phyloP scores from a whole-genome alignment of 1,140 invertebrate genomes.

The Oryctes rhinoceros region DNA sequence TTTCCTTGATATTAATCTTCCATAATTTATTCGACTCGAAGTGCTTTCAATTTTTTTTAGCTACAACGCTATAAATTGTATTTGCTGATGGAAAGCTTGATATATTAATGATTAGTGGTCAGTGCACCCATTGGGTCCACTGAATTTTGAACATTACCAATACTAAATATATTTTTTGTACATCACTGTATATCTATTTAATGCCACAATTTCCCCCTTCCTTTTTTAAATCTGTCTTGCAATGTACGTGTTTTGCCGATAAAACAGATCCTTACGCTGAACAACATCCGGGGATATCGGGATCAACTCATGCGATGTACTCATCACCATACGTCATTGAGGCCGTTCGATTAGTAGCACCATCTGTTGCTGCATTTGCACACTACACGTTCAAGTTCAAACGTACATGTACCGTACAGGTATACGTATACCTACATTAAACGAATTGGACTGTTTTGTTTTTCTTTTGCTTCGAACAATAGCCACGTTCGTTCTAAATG shows the following conservation, averaged over 20 bases:
- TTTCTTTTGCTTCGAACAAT: background rate
- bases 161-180: no score
- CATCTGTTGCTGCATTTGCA: background rate
- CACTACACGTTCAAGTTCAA: background rate
- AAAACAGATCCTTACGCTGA: background rate
- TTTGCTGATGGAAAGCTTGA: no score
- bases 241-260: background rate
- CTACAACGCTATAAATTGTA: no score
- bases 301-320: background rate
- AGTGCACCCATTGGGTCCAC: no score
- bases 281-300: background rate
- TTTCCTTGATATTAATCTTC: no score
- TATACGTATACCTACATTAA: background rate
- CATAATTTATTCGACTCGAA: no score
- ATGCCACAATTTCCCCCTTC: no score
- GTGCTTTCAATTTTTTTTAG: no score
- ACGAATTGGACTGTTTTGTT: background rate
- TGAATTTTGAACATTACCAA: no score
- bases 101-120: no score
- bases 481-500: background rate
- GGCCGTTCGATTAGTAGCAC: background rate
- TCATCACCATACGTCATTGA: background rate
- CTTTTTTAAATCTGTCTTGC: no score
- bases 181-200: no score
- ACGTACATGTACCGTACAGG: background rate